Conservation (phyloP, 2,113 vertebrate genomes). For the Thalassoma bifasciatum region DNA sequence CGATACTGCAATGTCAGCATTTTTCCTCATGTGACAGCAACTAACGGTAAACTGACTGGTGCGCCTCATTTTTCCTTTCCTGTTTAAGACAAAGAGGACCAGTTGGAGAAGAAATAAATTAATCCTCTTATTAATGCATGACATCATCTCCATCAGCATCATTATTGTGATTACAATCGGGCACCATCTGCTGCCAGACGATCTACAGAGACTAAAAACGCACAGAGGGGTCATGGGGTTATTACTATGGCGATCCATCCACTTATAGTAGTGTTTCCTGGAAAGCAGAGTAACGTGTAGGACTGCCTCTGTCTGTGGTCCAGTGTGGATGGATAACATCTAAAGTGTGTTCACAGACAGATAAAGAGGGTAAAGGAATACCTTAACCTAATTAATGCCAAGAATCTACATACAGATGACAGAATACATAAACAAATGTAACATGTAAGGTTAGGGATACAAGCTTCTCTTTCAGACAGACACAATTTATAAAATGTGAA, state of each 20-base stretch:
- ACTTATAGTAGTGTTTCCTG: constrained; percentile 30
- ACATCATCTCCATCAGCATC: constrained; percentile 53
- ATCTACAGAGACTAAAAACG: constrained; percentile 45
- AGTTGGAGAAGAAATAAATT: constrained; percentile 45
- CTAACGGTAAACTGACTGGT: constrained; percentile 22
- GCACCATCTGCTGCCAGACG: constrained; percentile 73
- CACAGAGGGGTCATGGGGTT: constrained; percentile 50
- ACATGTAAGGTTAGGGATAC: no score
- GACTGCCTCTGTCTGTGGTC: constrained; percentile 33
- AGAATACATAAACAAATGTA: no score
- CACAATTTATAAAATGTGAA: no score
- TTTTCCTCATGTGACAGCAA: constrained; percentile 17
- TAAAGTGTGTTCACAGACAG: neutral
- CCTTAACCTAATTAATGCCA: constrained; percentile 11
- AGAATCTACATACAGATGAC: neutral
- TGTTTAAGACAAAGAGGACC: neutral
- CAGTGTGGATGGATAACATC: constrained; percentile 16
- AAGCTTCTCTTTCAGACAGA: no score
- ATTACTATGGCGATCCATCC: constrained; percentile 48
- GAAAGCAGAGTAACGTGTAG: constrained; percentile 34
- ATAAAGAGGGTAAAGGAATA: constrained; percentile 8
- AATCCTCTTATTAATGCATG: constrained; percentile 57
- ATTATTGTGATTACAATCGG: constrained; percentile 34
- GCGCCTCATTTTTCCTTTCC: neutral
- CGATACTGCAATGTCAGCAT: constrained; percentile 37